Conservation (phyloP, 2,888 invertebrate genomes). For the Seladonia tumulorum region DNA sequence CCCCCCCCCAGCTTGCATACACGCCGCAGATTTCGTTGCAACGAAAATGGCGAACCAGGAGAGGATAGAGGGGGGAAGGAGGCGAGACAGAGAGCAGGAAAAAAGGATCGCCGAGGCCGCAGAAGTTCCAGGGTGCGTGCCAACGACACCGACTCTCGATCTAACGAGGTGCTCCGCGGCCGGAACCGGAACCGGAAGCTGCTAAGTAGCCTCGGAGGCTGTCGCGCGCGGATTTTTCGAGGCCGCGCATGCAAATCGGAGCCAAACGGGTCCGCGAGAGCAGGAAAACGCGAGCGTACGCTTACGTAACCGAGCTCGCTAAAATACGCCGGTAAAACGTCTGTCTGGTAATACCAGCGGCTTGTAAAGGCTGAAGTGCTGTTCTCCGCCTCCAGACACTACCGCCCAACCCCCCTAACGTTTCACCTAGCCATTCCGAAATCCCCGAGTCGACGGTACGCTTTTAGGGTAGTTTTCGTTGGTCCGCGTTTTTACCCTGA, state of each 20-base stretch:
- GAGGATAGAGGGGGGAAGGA: slow-evolving; percentile 27
- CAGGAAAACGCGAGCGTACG: slow-evolving; percentile 38
- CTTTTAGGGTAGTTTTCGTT: slow-evolving; percentile 39
- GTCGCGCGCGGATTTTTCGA: slow-evolving; percentile 40
- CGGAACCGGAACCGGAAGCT: slow-evolving; percentile 69
- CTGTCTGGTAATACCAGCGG: slow-evolving; percentile 45
- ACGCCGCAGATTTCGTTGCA: slow-evolving; percentile 32
- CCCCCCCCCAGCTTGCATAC: neutral
- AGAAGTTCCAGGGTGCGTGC: slow-evolving; percentile 60
- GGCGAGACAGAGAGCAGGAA: neutral
- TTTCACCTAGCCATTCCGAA: neutral
- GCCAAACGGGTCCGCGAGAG: slow-evolving; percentile 41
- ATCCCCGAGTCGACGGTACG: neutral
- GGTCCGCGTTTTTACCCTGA: slow-evolving; percentile 23
- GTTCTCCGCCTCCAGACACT: slow-evolving; percentile 28
- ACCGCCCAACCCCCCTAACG: neutral
- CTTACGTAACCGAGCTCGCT: slow-evolving; percentile 47
- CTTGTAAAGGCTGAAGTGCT: slow-evolving; percentile 24
- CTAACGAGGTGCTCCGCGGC: slow-evolving; percentile 74
- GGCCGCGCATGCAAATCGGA: slow-evolving; percentile 45
- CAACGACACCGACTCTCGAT: slow-evolving; percentile 68
- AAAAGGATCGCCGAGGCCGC: slow-evolving; percentile 13
- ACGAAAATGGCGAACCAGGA: slow-evolving; percentile 28
- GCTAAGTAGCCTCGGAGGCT: slow-evolving; percentile 60
- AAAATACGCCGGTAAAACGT: slow-evolving; percentile 47